Base-by-base conservation (phyloP, 2,797 vertebrate genomes). In the Eleutherodactylus coqui region DNA sequence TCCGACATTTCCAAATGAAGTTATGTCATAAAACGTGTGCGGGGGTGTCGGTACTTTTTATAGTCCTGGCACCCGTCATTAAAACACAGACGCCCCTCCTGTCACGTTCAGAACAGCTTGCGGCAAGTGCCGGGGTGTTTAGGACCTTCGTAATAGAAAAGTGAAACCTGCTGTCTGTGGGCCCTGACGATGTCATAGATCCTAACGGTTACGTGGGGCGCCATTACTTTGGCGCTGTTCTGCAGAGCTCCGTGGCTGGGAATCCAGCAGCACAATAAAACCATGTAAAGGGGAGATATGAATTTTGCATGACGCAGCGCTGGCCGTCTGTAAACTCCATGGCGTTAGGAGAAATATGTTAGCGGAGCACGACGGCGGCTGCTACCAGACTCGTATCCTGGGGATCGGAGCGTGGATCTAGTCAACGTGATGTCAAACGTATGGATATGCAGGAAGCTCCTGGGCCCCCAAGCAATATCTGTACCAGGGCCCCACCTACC, bases 281-380 rank as follows among this genome's bases (percentile, higher is more conserved):
- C 24, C 29, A n/a, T 41, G 34, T 49, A 53, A 78, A 29, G 55
- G 16, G 58, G 3, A 73, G n/a, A 27, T 14, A 80, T 80, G 76
- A 64, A 80, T 80, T 64, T 80, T 64, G 24, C 58, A 64, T 80
- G 78, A 80, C 27, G 55, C 16, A 27, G 41, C 36, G 60, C 62
- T 32, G 78, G 27, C 75, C 55, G 17, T 55, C 49, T 41, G 21
- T 78, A 10, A n/a, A 24, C 24, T 80, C 78, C n/a, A 55, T 67
- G 43, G 58, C 78, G 60, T 41, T 64, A 47, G 2, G 21, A 32
- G 36, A 45, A 64, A 79, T 14, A 73, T 7, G 21, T 69, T 8
- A 47, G n/a, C 34, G 38, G 21, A 5, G 16, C 60, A n/a, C n/a
- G n/a, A n/a, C n/a, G 29, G 60, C 58, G 5, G n/a, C 29, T 64